These are phyloP conservation scores for Scaptomyza caliginosa DNA, from an alignment of 2,888 invertebrate genomes.

Conservation along the genomic window DNA sequence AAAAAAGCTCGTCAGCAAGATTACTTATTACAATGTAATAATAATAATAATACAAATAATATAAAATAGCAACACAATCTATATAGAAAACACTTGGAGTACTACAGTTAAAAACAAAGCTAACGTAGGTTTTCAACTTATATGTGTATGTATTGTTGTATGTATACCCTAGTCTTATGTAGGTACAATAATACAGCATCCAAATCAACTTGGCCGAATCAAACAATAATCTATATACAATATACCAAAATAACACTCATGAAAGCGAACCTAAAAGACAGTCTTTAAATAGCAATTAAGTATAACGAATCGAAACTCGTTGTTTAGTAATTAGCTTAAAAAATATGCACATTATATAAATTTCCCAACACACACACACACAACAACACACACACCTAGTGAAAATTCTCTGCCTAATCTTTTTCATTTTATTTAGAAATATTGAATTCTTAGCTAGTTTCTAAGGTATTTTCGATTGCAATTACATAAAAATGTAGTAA, in stretches of 20 bases:
- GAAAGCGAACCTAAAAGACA: slow-evolving; percentile 54
- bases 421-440: not conserved
- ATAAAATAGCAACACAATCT: too few relatives aligned
- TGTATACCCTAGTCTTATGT: slow-evolving; percentile 62
- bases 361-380: slow-evolving; percentile 2
- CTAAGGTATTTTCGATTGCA: slow-evolving; percentile 28
- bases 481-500: slow-evolving; percentile 53
- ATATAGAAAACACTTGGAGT: slow-evolving; percentile 17
- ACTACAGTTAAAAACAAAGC: slow-evolving; percentile 43
- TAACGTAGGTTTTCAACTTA: slow-evolving; percentile 66
- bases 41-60: too few relatives aligned
- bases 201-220: slow-evolving; percentile 6
- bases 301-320: slow-evolving; percentile 55
- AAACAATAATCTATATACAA: slow-evolving; percentile 3
- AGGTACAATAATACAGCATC: slow-evolving; percentile 54
- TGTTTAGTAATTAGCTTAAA: slow-evolving; percentile 59
- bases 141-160: slow-evolving; percentile 16
- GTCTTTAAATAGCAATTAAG: slow-evolving; percentile 54
- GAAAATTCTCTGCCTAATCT: slow-evolving; percentile 9
- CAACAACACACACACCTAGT: slow-evolving; percentile 27
- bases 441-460: slow-evolving; percentile 4
- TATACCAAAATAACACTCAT: slow-evolving; percentile 53
- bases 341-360: slow-evolving; percentile 12
- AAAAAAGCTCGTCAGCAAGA: slow-evolving; percentile 13
- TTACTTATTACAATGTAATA: slow-evolving; percentile 70